phyloP scores from a whole-genome alignment of 1,140 invertebrate species.

The Zaprionus vittiger region DNA sequence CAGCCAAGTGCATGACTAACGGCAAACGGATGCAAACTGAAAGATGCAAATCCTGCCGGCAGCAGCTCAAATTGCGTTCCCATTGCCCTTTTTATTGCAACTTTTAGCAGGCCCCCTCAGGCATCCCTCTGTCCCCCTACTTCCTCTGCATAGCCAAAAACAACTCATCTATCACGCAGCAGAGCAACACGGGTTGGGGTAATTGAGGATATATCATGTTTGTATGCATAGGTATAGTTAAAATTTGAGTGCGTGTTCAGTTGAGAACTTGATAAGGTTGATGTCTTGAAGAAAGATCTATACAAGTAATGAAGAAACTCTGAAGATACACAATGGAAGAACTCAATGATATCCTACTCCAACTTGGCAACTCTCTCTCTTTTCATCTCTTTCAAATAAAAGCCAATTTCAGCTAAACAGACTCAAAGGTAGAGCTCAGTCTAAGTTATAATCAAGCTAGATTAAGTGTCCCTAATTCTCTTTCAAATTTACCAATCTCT shows the following conservation, averaged over 20 bases:
- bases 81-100: constrained; percentile 47
- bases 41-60: constrained; percentile 72
- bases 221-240: not conserved
- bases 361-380: too few relatives aligned
- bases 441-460: too few relatives aligned
- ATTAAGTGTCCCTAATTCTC: too few relatives aligned
- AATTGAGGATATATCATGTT: not conserved
- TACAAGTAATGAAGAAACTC: not conserved
- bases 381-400: too few relatives aligned
- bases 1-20: constrained; percentile 78
- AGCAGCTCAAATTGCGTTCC: constrained; percentile 72
- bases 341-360: too few relatives aligned
- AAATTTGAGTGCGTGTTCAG: not conserved
- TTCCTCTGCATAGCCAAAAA: not conserved
- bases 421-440: too few relatives aligned
- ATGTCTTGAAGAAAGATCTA: not conserved
- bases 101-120: constrained; percentile 8
- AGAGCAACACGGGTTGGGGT: not conserved
- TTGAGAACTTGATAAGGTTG: not conserved
- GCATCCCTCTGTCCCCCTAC: not conserved
- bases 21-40: constrained; percentile 80
- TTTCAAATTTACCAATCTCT: not conserved
- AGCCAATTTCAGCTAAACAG: too few relatives aligned
- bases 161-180: constrained; percentile 7
- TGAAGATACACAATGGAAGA: not conserved